phyloP scores from a whole-genome alignment of 1,140 invertebrate species.

The Ruditapes philippinarum region DNA sequence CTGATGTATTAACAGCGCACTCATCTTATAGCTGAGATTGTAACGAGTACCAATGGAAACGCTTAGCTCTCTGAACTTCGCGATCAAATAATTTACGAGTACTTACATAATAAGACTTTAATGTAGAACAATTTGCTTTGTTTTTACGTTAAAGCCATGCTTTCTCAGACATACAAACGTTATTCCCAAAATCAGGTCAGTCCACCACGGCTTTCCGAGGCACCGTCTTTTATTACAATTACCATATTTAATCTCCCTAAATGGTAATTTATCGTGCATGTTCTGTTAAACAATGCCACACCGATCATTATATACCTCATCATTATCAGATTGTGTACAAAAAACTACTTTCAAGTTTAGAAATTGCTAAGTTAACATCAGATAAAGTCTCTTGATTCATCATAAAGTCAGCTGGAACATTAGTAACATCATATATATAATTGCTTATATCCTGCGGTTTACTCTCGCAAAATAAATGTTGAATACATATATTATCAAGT shows the following conservation, averaged over 20 bases:
- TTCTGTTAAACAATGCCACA: conserved; percentile 18
- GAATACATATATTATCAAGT: background rate
- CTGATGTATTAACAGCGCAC: conserved; percentile 15
- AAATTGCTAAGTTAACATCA: conserved; percentile 21
- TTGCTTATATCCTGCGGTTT: background rate
- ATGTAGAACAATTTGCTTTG: background rate
- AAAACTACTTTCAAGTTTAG: conserved; percentile 17
- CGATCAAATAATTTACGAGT: conserved; percentile 42
- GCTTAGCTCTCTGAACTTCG: conserved; percentile 40
- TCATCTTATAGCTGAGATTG: conserved; percentile 45
- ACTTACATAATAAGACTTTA: conserved; percentile 12
- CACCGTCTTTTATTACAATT: conserved; percentile 33
- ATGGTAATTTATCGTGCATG: conserved; percentile 9
- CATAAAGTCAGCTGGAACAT: conserved; percentile 34
- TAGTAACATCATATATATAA: conserved; percentile 39
- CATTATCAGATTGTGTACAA: conserved; percentile 21
- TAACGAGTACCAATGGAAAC: conserved; percentile 34
- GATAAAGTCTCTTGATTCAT: background rate
- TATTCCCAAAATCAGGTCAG: conserved; percentile 35
- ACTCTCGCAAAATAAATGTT: background rate
- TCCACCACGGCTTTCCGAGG: conserved; percentile 53
- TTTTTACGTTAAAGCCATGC: conserved; percentile 8
- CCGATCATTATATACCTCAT: conserved; percentile 22
- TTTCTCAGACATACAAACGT: conserved; percentile 26
- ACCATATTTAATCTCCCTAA: conserved; percentile 34